Conservation (phyloP, 2,797 vertebrate genomes). For the Anguilla obscura region DNA sequence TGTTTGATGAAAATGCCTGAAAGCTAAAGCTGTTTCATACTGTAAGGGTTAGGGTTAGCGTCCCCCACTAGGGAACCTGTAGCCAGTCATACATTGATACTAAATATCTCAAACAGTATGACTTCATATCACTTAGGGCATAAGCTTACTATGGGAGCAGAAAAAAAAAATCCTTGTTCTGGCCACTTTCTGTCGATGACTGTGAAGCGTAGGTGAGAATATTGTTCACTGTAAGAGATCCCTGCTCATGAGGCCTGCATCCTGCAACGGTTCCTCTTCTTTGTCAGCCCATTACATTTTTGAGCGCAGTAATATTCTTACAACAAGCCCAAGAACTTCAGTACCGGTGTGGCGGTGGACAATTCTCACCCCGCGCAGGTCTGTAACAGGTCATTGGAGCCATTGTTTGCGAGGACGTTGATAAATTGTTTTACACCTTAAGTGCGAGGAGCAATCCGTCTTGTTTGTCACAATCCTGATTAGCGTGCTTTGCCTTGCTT, state of each 20-base stretch:
- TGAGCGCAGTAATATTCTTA: slow-evolving; percentile 14
- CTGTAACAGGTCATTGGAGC: slow-evolving; percentile 43
- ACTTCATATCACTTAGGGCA: not conserved
- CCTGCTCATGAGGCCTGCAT: not conserved
- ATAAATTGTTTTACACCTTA: slow-evolving; percentile 50
- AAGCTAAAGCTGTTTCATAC: not conserved
- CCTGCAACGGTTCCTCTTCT: not conserved
- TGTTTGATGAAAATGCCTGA: not conserved
- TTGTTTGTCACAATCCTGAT: slow-evolving; percentile 59
- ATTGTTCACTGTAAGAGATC: not conserved
- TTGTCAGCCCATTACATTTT: not conserved
- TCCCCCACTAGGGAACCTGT: slow-evolving; percentile 27
- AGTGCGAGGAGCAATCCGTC: slow-evolving; percentile 42
- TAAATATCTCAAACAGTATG: not conserved
- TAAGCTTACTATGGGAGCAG: not conserved
- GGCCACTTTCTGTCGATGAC: not conserved
- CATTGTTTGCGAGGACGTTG: slow-evolving; percentile 45
- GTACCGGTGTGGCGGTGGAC: slow-evolving; percentile 36
- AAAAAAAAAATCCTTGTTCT: not conserved
- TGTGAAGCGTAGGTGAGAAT: not conserved
- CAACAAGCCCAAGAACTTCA: slow-evolving; percentile 31
- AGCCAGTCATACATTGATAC: not conserved
- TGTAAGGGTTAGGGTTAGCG: too few species aligned
- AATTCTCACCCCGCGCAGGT: slow-evolving; percentile 10
- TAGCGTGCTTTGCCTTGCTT: slow-evolving; percentile 37